Percentiles rank a stretch among this genome's conserved stretches.
phyloP scores from a whole-genome alignment of 1,140 invertebrate genomes.

The Papilio helenus region DNA sequence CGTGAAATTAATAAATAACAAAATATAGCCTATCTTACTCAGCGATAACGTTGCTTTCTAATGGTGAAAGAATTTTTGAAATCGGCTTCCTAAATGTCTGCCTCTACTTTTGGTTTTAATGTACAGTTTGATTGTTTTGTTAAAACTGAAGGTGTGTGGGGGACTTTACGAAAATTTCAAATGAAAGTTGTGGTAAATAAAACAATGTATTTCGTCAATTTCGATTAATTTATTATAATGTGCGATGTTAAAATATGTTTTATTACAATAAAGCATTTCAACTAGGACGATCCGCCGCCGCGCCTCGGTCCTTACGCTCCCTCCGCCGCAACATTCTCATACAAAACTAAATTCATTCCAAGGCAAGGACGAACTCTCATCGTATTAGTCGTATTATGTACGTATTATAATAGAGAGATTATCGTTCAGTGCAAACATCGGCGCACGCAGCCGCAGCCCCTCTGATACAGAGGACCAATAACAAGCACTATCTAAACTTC shows the following conservation, averaged over 20 bases:
- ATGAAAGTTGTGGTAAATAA: constrained; percentile 49
- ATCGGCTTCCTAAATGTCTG: too few species aligned
- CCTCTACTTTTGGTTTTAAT: too few species aligned
- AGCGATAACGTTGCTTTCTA: too few species aligned
- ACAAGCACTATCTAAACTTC: constrained; percentile 75
- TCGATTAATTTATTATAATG: constrained; percentile 83
- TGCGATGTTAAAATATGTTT: constrained; percentile 82
- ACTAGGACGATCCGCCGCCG: constrained; percentile 59
- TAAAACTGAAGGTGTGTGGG: too few species aligned
- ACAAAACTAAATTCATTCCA: constrained; percentile 65
- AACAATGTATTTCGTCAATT: constrained; percentile 59
- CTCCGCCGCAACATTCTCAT: constrained; percentile 60
- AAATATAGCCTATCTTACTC: too few species aligned
- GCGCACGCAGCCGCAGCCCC: constrained; percentile 54
- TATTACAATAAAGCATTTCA: constrained; percentile 80
- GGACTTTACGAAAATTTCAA: too few species aligned
- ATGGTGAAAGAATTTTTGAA: too few species aligned
- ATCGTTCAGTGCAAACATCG: constrained; percentile 66
- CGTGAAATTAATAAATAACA: too few species aligned
- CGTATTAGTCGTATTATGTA: constrained; percentile 51
- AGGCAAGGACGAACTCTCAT: constrained; percentile 58
- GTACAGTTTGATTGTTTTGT: too few species aligned
- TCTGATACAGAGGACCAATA: constrained; percentile 80
- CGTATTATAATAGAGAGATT: constrained; percentile 61
- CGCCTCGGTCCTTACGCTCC: constrained; percentile 48